Conservation (phyloP, 2,797 vertebrate genomes). For the Denticeps clupeoides region DNA sequence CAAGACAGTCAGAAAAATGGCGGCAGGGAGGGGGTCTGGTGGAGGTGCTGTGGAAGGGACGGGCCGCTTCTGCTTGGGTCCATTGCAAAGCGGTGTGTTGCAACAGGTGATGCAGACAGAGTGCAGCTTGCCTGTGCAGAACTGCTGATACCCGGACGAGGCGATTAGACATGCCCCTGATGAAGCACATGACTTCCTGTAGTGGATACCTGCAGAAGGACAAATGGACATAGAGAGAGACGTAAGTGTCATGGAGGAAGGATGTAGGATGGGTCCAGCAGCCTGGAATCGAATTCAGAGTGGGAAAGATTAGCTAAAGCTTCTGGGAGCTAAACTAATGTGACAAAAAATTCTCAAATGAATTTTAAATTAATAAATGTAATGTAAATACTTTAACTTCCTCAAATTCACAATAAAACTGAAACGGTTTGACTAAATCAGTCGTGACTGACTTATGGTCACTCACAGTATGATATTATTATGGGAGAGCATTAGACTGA, state of each 20-base stretch:
- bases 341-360: too few species aligned
- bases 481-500: too few species aligned
- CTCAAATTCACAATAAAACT: too few species aligned
- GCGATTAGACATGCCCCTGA: conserved; percentile 90
- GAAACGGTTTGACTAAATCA: too few species aligned
- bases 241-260: neutral
- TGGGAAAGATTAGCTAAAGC: neutral
- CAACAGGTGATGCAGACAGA: conserved; percentile 97
- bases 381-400: too few species aligned
- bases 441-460: too few species aligned
- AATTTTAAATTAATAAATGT: too few species aligned
- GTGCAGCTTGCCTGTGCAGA: conserved; percentile 89
- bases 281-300: neutral
- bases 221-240: conserved; percentile 21
- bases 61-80: conserved; percentile 72
- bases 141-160: conserved; percentile 94
- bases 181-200: conserved; percentile 90
- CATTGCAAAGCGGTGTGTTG: conserved; percentile 90
- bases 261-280: neutral
- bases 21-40: too few species aligned
- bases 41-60: conserved; percentile 29
- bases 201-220: conserved; percentile 76
- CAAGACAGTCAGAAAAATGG: too few species aligned
- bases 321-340: too few species aligned
- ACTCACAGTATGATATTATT: too few species aligned